Evolutionary conservation across 2,797 vertebrate genomes (phyloP).

Genomic region (Pantherophis alleghaniensis): DNA sequence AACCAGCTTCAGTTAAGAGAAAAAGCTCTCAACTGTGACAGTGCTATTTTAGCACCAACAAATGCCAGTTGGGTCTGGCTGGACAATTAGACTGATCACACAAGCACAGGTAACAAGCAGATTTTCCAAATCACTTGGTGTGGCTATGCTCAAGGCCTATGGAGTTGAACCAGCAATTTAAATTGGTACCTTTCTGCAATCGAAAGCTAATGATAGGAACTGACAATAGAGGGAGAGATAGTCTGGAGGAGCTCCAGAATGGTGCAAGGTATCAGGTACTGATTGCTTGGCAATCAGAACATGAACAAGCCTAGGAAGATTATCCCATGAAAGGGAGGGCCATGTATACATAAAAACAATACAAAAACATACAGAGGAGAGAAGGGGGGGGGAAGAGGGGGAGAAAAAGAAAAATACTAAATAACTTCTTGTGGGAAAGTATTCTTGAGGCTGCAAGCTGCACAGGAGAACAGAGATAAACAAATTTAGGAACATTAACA

Average conservation of each 20-base stretch:
- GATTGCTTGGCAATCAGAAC: background rate
- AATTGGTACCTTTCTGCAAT: background rate
- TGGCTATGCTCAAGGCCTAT: background rate
- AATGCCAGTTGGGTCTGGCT: background rate
- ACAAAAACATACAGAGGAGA: background rate
- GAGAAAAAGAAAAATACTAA: background rate
- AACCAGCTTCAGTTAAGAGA: background rate
- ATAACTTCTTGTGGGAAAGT: background rate
- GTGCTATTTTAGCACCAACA: background rate
- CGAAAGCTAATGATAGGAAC: background rate
- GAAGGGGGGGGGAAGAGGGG: too few species aligned
- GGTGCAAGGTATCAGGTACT: background rate
- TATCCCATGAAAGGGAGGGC: background rate
- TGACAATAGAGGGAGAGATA: background rate
- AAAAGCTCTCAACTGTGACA: background rate
- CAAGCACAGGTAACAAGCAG: background rate
- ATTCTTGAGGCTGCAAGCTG: background rate
- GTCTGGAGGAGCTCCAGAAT: background rate
- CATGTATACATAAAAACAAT: background rate
- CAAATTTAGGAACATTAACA: background rate
- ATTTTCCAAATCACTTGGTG: background rate
- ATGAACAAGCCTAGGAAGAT: background rate
- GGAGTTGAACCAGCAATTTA: background rate
- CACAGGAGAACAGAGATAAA: background rate
- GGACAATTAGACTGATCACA: background rate